Conservation (phyloP, 2,797 vertebrate genomes). For the Cebuella pygmaea region DNA sequence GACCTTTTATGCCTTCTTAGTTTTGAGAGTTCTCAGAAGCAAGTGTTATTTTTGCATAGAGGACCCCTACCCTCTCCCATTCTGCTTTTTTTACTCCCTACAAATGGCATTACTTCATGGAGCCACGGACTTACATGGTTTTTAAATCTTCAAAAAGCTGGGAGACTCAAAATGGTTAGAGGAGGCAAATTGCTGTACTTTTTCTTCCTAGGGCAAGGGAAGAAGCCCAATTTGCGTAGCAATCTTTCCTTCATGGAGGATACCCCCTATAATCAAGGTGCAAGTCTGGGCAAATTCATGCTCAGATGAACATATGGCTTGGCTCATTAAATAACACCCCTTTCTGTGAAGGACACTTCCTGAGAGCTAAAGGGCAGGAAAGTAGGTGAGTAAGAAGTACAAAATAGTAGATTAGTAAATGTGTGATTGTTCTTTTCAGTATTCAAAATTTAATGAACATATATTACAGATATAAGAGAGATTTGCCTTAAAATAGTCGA, state of each 20-base stretch:
- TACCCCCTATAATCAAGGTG: background rate
- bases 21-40: constrained; percentile 1
- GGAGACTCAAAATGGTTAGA: background rate
- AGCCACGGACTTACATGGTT: background rate
- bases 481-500: background rate
- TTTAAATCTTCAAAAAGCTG: constrained; percentile 13
- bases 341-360: background rate
- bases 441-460: background rate
- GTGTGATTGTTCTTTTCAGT: background rate
- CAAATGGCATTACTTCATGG: background rate
- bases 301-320: background rate
- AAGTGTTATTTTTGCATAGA: constrained; percentile 11
- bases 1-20: background rate
- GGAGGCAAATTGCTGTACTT: background rate
- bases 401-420: background rate
- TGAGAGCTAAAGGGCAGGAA: background rate
- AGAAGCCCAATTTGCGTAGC: background rate
- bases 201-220: background rate
- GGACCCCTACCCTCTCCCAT: too few relatives aligned
- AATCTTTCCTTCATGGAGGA: background rate
- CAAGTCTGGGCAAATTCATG: background rate
- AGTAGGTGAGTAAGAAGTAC: background rate
- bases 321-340: background rate
- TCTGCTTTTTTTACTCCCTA: background rate
- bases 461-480: background rate